Percentiles rank a stretch among this genome's conserved stretches.
These are phyloP conservation scores for Tylochromis polylepis DNA, from an alignment of 2,113 vertebrate genomes.

Conservation along the genomic window DNA sequence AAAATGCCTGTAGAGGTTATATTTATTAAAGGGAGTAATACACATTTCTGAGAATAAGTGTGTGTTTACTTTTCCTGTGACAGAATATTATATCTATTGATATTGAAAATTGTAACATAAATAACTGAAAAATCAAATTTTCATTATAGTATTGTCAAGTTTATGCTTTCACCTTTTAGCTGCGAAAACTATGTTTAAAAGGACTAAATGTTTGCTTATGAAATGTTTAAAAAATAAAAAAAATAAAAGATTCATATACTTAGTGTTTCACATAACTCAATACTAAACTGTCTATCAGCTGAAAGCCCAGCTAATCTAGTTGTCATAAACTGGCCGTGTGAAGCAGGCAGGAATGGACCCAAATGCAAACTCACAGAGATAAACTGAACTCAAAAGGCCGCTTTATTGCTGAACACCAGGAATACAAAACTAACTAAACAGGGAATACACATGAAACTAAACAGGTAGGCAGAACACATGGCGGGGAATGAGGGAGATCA, in stretches of 20 bases:
- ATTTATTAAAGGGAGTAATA: neutral
- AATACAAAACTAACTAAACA: neutral
- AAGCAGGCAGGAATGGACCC: neutral
- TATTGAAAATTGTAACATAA: neutral
- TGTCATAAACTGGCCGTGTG: neutral
- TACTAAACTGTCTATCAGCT: neutral
- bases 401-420: neutral
- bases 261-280: neutral
- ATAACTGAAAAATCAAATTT: neutral
- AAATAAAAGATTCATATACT: neutral
- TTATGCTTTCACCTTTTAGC: neutral
- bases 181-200: neutral
- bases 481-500: neutral
- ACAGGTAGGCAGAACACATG: neutral
- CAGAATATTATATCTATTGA: neutral
- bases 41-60: neutral
- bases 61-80: neutral
- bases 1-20: neutral
- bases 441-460: neutral
- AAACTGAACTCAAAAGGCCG: neutral
- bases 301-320: neutral
- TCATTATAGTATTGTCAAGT: neutral
- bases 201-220: neutral
- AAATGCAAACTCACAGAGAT: neutral
- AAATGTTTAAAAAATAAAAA: no score